Base-by-base conservation (phyloP, 2,797 vertebrate species). In the Threskiornis aethiopicus region DNA sequence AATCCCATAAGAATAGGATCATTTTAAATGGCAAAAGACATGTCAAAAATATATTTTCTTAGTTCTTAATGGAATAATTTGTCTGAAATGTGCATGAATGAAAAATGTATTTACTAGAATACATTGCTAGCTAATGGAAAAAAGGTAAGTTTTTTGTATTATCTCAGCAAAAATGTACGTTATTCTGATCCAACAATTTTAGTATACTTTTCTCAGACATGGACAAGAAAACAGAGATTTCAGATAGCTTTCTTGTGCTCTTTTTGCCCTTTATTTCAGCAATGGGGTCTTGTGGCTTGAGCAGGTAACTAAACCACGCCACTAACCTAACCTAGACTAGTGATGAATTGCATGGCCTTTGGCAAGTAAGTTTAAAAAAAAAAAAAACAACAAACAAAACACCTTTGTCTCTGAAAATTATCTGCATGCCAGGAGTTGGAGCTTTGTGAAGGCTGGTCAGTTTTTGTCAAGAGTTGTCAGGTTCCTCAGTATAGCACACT, bases 21-120 rank as follows among this genome's bases (percentile, higher is more conserved):
- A 61, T 54, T 95, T 95, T 57, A 96, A 91, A 91, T 90, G 80
- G 78, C 25, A 75, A 95, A 94, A 95, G 62, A 84, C 39, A 35
- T 80, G 89, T 94, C 52, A 91, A 93, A 95, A 89, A 78, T 46
- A 66, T 82, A 47, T 82, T 82, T 92, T 69, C 67, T 71, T 69
- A 79, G 67, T 95, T 93, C 42, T 59, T 57, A 84, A 84, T 90
- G 35, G 65, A 90, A 89, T 73, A 84, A 92, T 83, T 94, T 59
- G 21, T 84, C 29, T 47, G 65, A 93, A 72, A 73, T 88, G 20
- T 77, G 61, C 29, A 75, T 39, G 57, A 86, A 70, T 55, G 26
- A 84, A 87, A 73, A 72, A 42, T 31, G 1, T 54, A 37, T 90
- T 86, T 88, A 65, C 42, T 42, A n/a, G 44, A 65, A 51, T 52